These are phyloP conservation scores for Geotrypetes seraphini DNA, from an alignment of 2,797 vertebrate genomes.

Conservation along the genomic window DNA sequence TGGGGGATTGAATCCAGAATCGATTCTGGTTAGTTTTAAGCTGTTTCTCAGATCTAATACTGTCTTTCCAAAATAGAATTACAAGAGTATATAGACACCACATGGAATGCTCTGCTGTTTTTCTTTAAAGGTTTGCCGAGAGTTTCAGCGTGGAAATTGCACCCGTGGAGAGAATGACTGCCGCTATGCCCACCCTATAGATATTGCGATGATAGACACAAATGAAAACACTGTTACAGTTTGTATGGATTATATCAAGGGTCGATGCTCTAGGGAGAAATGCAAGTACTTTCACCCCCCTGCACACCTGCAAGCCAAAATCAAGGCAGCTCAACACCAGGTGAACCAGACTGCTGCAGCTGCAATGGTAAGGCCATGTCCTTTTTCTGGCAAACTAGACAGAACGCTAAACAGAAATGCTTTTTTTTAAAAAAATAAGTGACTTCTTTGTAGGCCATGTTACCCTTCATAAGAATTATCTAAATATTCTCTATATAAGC, in stretches of 20 bases:
- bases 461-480: too few species aligned
- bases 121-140: constrained; percentile 83
- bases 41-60: too few species aligned
- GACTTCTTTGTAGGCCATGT: too few species aligned
- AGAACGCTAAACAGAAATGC: too few species aligned
- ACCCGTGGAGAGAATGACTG: constrained; percentile 93
- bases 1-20: too few species aligned
- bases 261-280: constrained; percentile 92
- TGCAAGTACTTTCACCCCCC: constrained; percentile 99
- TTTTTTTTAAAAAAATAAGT: too few species aligned
- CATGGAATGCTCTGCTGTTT: too few species aligned
- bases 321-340: constrained; percentile 95
- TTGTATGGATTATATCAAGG: constrained; percentile 99
- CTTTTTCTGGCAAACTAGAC: constrained; percentile 4
- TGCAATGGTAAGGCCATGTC: constrained; percentile 69
- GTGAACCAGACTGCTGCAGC: constrained; percentile 78
- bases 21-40: too few species aligned
- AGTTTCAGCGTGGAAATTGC: constrained; percentile 95
- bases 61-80: too few species aligned
- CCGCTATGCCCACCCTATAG: constrained; percentile 90
- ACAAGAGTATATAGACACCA: too few species aligned
- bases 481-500: too few species aligned
- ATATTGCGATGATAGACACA: constrained; percentile 90
- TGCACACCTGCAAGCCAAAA: constrained; percentile 93
- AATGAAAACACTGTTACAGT: constrained; percentile 94